Conservation (phyloP, 2,888 invertebrate genomes). For the Erebia epiphron region DNA sequence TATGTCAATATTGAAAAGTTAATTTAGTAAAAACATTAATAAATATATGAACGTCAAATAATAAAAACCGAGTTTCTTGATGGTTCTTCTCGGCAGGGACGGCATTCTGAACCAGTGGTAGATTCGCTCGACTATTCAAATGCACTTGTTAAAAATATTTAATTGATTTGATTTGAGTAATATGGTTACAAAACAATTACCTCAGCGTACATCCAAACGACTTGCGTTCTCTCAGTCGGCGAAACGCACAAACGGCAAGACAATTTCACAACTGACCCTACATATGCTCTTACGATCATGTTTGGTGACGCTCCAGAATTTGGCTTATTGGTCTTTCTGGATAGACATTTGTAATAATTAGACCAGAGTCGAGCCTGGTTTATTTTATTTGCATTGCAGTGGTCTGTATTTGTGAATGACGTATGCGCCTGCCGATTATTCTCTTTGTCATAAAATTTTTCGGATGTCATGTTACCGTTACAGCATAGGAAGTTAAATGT, state of each 20-base stretch:
- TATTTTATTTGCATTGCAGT: background rate
- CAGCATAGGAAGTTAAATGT: background rate
- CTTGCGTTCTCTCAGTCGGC: background rate
- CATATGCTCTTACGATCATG: background rate
- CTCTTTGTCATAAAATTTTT: background rate
- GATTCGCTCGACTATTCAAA: too few relatives aligned
- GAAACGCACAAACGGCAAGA: background rate
- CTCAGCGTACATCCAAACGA: slow-evolving; percentile 5
- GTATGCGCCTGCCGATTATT: background rate
- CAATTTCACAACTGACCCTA: background rate
- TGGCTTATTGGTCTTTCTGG: background rate
- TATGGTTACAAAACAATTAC: background rate
- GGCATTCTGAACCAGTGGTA: too few relatives aligned
- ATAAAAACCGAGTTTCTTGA: too few relatives aligned
- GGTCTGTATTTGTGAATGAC: background rate
- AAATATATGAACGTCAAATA: too few relatives aligned
- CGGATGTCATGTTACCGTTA: background rate
- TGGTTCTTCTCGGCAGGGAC: too few relatives aligned
- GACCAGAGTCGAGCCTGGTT: background rate
- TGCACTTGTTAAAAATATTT: too few relatives aligned
- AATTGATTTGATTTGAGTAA: too few relatives aligned
- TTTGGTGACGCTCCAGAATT: background rate
- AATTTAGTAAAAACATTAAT: too few relatives aligned
- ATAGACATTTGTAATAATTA: background rate
- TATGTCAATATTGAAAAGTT: too few relatives aligned